These are phyloP conservation scores for Nomada hirtipes DNA, from an alignment of 2,888 invertebrate genomes.

Conservation along the genomic window DNA sequence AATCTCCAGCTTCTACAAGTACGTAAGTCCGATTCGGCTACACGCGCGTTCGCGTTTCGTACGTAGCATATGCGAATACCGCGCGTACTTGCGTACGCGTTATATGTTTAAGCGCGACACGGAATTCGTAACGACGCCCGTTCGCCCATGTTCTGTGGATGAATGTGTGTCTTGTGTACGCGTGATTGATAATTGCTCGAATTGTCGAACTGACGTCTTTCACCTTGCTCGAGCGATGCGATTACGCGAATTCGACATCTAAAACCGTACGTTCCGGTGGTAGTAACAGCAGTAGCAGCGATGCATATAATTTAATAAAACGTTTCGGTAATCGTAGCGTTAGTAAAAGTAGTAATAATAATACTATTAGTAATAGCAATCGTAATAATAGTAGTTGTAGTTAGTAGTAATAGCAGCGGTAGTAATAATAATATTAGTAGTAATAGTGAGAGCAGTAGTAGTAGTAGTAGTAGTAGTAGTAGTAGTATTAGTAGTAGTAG, in stretches of 20 bases:
- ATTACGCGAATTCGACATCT: constrained; percentile 20
- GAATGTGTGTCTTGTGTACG: background rate
- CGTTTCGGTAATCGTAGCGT: constrained; percentile 46
- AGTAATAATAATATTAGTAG: constrained; percentile 50
- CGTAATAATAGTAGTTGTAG: constrained; percentile 25
- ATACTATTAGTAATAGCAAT: constrained; percentile 49
- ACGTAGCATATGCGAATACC: too few species aligned
- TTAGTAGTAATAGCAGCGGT: constrained; percentile 49
- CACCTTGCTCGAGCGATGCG: constrained; percentile 3
- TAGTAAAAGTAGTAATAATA: constrained; percentile 59
- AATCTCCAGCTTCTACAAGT: constrained; percentile 30
- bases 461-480: constrained; percentile 49
- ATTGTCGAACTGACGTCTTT: constrained; percentile 6
- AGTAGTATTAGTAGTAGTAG: constrained; percentile 33
- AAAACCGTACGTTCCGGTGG: constrained; percentile 38
- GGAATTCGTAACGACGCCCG: constrained; percentile 15
- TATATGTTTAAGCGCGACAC: constrained; percentile 8
- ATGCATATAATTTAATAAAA: constrained; percentile 56
- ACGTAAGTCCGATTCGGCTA: constrained; percentile 36
- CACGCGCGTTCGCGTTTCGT: constrained; percentile 9
- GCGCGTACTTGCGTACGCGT: constrained; percentile 4
- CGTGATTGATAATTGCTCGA: constrained; percentile 19
- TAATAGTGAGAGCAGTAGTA: constrained; percentile 45
- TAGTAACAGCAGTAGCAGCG: constrained; percentile 58
- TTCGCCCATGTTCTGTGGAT: background rate